Percentiles rank a stretch among this genome's conserved stretches.
phyloP scores from a whole-genome alignment of 2,797 vertebrate genomes.

The Aeoliscus strigatus region DNA sequence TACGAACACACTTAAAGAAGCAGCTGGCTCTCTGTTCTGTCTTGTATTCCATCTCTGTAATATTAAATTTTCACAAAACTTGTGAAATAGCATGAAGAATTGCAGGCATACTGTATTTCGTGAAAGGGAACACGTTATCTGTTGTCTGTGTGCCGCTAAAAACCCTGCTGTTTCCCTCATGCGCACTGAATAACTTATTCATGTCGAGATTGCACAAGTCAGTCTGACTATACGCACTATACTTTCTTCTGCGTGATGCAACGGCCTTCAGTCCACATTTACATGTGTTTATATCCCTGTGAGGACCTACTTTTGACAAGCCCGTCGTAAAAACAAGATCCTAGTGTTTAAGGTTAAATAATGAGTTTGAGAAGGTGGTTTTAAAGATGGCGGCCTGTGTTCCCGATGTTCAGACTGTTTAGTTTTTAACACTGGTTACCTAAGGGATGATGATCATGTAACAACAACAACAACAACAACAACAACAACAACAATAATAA shows the following conservation, averaged over 20 bases:
- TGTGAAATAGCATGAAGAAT: too few relatives aligned
- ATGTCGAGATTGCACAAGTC: conserved; percentile 4
- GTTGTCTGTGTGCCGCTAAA: background rate
- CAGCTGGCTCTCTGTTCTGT: background rate
- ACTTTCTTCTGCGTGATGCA: conserved; percentile 18
- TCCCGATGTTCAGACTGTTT: too few relatives aligned
- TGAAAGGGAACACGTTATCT: background rate
- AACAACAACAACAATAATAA: too few relatives aligned
- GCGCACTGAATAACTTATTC: background rate
- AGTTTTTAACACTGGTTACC: too few relatives aligned
- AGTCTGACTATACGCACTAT: background rate
- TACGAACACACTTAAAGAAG: too few relatives aligned
- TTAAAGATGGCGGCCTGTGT: too few relatives aligned
- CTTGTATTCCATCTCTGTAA: background rate
- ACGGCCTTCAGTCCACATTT: conserved; percentile 11
- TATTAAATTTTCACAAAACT: background rate
- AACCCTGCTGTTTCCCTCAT: background rate
- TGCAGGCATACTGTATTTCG: too few relatives aligned
- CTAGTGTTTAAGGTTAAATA: background rate
- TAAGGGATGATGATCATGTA: too few relatives aligned
- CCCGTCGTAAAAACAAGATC: too few relatives aligned
- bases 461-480: too few relatives aligned
- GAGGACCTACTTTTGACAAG: too few relatives aligned
- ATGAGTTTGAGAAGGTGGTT: background rate
- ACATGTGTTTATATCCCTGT: conserved; percentile 3